Conservation (phyloP, 2,888 invertebrate genomes). For the Volucella zonaria region DNA sequence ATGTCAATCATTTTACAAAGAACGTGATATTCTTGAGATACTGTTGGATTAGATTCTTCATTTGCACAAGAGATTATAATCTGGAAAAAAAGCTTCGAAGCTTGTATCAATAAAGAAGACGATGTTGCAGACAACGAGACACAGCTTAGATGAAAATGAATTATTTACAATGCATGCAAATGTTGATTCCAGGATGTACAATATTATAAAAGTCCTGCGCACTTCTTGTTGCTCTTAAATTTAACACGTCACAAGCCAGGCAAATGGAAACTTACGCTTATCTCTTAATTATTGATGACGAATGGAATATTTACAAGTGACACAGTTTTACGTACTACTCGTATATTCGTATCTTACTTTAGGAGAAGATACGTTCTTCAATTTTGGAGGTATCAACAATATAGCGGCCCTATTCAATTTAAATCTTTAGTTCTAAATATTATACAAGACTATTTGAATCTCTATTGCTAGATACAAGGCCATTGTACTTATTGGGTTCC, state of each 20-base stretch:
- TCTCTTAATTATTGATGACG: conserved; percentile 20
- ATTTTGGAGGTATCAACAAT: too few species aligned
- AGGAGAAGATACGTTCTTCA: too few species aligned
- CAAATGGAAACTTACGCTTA: conserved; percentile 67
- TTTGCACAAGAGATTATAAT: conserved; percentile 95
- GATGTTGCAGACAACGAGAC: neutral
- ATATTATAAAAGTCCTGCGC: conserved; percentile 28
- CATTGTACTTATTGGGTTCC: too few species aligned
- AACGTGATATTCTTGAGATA: conserved; percentile 93
- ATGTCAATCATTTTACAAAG: conserved; percentile 93
- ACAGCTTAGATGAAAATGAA: conserved; percentile 23
- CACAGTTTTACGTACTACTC: neutral
- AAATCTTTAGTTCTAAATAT: too few species aligned
- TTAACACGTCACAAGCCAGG: conserved; percentile 67
- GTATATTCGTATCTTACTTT: too few species aligned
- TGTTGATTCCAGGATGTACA: conserved; percentile 8
- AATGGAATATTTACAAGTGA: conserved; percentile 53
- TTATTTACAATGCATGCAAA: conserved; percentile 55
- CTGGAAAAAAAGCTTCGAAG: conserved; percentile 82
- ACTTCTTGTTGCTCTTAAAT: conserved; percentile 17
- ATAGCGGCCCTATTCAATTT: too few species aligned
- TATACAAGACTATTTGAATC: too few species aligned
- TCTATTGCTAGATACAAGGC: too few species aligned
- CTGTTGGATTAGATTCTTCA: conserved; percentile 92
- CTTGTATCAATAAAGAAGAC: conserved; percentile 15